Evolutionary conservation across 2,888 invertebrate species (phyloP).

Genomic region (Dorcus hopei): DNA sequence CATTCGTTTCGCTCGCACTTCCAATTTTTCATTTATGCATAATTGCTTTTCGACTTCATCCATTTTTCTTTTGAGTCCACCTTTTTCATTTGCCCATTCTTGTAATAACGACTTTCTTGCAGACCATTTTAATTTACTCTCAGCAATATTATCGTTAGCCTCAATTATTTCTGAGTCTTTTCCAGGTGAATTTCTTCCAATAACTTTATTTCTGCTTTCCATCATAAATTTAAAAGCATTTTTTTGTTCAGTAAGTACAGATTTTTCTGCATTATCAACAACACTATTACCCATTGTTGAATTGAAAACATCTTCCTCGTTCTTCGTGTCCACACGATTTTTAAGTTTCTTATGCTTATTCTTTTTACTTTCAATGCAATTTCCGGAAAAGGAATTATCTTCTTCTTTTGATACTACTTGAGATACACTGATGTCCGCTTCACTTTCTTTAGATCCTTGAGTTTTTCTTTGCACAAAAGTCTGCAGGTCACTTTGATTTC

Average conservation of each 20-base stretch:
- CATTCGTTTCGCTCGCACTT: conserved; percentile 59
- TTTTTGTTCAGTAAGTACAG: conserved; percentile 6
- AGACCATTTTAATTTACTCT: conserved; percentile 24
- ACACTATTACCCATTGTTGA: not conserved
- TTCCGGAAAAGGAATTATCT: too few relatives aligned
- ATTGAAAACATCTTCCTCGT: too few relatives aligned
- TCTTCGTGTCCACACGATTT: too few relatives aligned
- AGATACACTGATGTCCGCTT: too few relatives aligned
- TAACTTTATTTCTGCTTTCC: conserved; percentile 62
- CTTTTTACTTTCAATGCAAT: too few relatives aligned
- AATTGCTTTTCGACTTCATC: conserved; percentile 58
- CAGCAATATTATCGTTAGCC: conserved; percentile 38
- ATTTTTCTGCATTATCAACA: not conserved
- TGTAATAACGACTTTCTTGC: conserved; percentile 56
- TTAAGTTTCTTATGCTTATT: too few relatives aligned
- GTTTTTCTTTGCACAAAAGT: too few relatives aligned
- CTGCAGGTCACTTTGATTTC: too few relatives aligned
- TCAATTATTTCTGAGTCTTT: conserved; percentile 49
- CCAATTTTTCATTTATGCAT: conserved; percentile 57
- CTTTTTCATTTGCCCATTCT: conserved; percentile 64
- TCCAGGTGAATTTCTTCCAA: conserved; percentile 63
- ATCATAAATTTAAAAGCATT: conserved; percentile 67
- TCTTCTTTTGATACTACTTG: too few relatives aligned
- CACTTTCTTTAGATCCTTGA: too few relatives aligned
- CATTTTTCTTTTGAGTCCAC: conserved; percentile 57